Base-by-base conservation (phyloP, 2,113 vertebrate genomes). In the Tachysurus fulvidraco region DNA sequence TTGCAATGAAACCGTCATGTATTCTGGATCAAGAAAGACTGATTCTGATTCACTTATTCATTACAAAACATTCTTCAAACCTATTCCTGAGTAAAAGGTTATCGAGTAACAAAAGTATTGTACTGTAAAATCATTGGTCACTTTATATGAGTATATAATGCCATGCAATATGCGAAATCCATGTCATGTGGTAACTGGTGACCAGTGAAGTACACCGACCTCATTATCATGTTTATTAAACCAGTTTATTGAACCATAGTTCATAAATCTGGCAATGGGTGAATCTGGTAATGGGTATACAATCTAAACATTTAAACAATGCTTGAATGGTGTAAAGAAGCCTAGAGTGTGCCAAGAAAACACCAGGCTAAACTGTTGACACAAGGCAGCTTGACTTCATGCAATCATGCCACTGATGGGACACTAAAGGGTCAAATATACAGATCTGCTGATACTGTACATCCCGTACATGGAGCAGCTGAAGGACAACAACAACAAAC, bases 41-140 rank as follows among this genome's bases (percentile, higher is more conserved):
- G 76, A 60, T 36, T 81, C 55, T 81, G 55, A 60, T 65, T 67
- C 10, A 62, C 57, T 50, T 9, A 52, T 77, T 85, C 44, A 28
- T 62, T 13, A 76, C 44, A 41, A 80, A 80, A 16, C 59, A 59
- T 52, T 79, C 60, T 62, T 59, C 19, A 71, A 55, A 12, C 36
- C 65, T 12, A 8, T 57, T 57, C 11, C 25, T 60, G 28, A 73
- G 36, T 36, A 73, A 73, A 82, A 59, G 73, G 30, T 19, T 23
- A 28, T 28, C n/a, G 19, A 44, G 17, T 57, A 44, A 41, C 64
- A 44, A 36, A 28, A 44, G 30, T 14, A 36, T 73, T 28, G 59
- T 46, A 59, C 23, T 60, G 23, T 14, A 73, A 12, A 6, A 41
- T 17, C 14, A 65, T 2, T 71, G 2, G 16, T 44, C 16, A 71